Evolutionary conservation across 2,113 vertebrate genomes (phyloP).

Genomic region (Ageneiosus marmoratus): DNA sequence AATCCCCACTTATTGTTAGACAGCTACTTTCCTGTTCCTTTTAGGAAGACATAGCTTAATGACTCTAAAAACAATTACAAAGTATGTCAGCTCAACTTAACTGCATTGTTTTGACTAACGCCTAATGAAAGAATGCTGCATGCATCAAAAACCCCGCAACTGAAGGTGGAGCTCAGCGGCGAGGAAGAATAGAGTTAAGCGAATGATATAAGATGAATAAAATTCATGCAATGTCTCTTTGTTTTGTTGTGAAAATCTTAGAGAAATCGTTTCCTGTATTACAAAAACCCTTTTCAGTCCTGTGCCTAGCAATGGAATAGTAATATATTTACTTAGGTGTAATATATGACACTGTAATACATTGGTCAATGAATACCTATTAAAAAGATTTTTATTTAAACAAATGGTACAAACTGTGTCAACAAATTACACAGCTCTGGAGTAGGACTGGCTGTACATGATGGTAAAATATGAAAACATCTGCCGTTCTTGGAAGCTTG

Average conservation of each 20-base stretch:
- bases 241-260: background rate
- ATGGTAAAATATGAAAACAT: slow-evolving; percentile 57
- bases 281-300: background rate
- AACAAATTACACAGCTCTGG: slow-evolving; percentile 39
- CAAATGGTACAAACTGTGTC: background rate
- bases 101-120: background rate
- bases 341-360: background rate
- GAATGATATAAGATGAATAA: background rate
- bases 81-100: background rate
- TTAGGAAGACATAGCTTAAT: background rate
- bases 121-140: background rate
- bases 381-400: slow-evolving; percentile 3
- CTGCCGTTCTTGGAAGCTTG: slow-evolving; percentile 41
- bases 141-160: background rate
- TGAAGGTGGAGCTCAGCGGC: background rate
- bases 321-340: background rate
- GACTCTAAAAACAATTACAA: background rate
- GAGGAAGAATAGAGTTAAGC: background rate
- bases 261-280: background rate
- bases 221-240: background rate
- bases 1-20: background rate
- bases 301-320: background rate
- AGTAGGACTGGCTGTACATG: slow-evolving; percentile 32
- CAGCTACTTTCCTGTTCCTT: background rate
- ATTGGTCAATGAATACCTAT: background rate